These are phyloP conservation scores for Balanococcus diminutus DNA, from an alignment of 2,888 invertebrate genomes.

Conservation along the genomic window DNA sequence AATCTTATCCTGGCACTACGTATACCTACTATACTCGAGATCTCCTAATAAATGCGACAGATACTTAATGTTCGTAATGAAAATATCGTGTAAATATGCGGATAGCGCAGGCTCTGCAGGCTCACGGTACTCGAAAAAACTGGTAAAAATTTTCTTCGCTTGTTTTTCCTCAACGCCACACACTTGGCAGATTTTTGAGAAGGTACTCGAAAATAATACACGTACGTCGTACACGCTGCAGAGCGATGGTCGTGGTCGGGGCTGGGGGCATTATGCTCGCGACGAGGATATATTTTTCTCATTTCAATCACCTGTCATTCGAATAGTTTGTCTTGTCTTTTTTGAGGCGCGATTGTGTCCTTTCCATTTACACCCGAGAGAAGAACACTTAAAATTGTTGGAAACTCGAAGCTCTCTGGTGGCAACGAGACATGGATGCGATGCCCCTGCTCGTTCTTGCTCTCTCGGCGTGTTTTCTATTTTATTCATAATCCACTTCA, in stretches of 20 bases:
- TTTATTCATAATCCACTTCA: slow-evolving; percentile 49
- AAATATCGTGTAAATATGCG: neutral
- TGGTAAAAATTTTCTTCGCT: neutral
- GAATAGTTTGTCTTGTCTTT: slow-evolving; percentile 42
- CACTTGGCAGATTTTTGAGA: neutral
- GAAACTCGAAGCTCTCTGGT: neutral
- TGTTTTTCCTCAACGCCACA: neutral
- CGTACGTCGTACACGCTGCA: neutral
- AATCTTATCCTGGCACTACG: neutral
- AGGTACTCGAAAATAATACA: slow-evolving; percentile 2
- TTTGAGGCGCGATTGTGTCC: slow-evolving; percentile 11
- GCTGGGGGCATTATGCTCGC: neutral
- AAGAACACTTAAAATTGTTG: slow-evolving; percentile 44
- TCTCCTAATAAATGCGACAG: neutral
- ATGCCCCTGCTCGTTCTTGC: neutral
- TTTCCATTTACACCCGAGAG: slow-evolving; percentile 26
- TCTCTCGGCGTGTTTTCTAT: slow-evolving; percentile 18
- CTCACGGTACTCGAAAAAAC: neutral
- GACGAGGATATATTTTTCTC: neutral
- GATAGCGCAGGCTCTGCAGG: neutral
- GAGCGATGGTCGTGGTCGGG: neutral
- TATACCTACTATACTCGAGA: neutral
- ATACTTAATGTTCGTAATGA: neutral
- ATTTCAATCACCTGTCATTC: slow-evolving; percentile 50
- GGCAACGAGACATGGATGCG: neutral